Conservation (phyloP, 2,888 invertebrate genomes). For the Cylindroiulus punctatus region DNA sequence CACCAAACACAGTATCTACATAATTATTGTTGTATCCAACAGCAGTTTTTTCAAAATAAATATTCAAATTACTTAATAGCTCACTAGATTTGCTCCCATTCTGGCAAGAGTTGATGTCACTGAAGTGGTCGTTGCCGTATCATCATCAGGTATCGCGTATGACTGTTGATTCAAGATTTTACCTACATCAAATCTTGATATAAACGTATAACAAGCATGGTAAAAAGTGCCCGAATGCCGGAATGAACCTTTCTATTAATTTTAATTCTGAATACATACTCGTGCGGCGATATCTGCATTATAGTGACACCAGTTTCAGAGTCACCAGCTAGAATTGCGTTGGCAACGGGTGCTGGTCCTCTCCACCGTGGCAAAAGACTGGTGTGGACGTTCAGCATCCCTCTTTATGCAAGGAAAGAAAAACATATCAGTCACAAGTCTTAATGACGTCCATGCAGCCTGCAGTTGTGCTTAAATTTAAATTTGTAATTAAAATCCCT, state of each 20-base stretch:
- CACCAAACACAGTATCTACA: too few species aligned
- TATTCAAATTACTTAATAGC: too few species aligned
- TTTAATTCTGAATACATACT: too few species aligned
- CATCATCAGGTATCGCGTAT: slow-evolving; percentile 67
- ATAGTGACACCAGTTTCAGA: slow-evolving; percentile 82
- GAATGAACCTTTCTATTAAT: too few species aligned
- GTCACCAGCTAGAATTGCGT: slow-evolving; percentile 86
- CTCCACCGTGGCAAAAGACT: slow-evolving; percentile 92
- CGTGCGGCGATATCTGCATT: slow-evolving; percentile 83
- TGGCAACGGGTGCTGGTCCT: slow-evolving; percentile 90
- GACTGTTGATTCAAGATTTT: slow-evolving; percentile 66
- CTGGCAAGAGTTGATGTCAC: slow-evolving; percentile 74
- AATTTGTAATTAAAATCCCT: too few species aligned
- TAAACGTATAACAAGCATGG: too few species aligned
- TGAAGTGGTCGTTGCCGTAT: slow-evolving; percentile 74
- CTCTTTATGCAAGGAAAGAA: slow-evolving; percentile 69
- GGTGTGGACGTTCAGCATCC: slow-evolving; percentile 93
- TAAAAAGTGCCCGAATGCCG: too few species aligned
- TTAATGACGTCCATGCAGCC: too few species aligned
- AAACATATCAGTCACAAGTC: not conserved
- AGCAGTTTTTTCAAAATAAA: too few species aligned
- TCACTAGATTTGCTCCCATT: slow-evolving; percentile 73
- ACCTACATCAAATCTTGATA: slow-evolving; percentile 79
- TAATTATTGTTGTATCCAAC: too few species aligned
- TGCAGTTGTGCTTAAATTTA: too few species aligned